Evolutionary conservation across 23 tunicate genomes (phyloP).

Genomic region (Clavelina lepadiformis): DNA sequence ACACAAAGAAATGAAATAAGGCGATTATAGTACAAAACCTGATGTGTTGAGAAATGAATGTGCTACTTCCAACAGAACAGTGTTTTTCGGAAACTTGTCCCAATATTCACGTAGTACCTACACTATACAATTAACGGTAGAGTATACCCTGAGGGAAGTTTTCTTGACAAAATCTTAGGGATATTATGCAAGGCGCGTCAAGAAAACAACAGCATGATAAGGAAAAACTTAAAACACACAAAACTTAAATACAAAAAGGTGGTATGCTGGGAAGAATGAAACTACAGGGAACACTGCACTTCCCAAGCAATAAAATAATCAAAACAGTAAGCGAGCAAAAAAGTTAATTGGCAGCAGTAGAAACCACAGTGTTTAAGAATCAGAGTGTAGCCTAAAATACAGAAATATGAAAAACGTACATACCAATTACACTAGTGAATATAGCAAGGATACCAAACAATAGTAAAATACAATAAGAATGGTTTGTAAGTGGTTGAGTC

Average conservation of each 20-base stretch:
- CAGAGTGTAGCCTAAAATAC: slow-evolving; percentile 70
- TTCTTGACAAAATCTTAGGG: slow-evolving; percentile 21
- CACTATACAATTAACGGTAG: slow-evolving; percentile 14
- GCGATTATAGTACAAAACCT: slow-evolving; percentile 71
- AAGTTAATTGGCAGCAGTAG: slow-evolving; percentile 57
- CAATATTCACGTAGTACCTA: slow-evolving; percentile 50
- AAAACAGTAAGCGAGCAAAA: slow-evolving; percentile 56
- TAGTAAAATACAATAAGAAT: slow-evolving; percentile 40
- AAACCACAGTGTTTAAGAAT: slow-evolving; percentile 59
- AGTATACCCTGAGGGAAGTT: slow-evolving; percentile 42
- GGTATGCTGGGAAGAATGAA: slow-evolving; percentile 78
- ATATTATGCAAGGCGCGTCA: slow-evolving; percentile 34
- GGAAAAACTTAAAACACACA: slow-evolving; percentile 30
- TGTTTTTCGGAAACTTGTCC: slow-evolving; percentile 44
- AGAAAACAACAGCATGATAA: slow-evolving; percentile 32
- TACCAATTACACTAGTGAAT: slow-evolving; percentile 58
- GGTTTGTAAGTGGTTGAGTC: slow-evolving; percentile 4
- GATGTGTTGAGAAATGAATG: slow-evolving; percentile 26
- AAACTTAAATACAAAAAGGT: slow-evolving; percentile 19
- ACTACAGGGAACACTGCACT: slow-evolving; percentile 67
- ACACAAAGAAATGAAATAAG: slow-evolving; percentile 38
- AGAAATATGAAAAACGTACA: slow-evolving; percentile 57
- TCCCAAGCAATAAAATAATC: slow-evolving; percentile 44
- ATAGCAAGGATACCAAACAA: not conserved
- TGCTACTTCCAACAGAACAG: slow-evolving; percentile 67